These are phyloP conservation scores for Pseudotriccus pelzelni DNA, from an alignment of 2,797 vertebrate genomes.

Conservation along the genomic window DNA sequence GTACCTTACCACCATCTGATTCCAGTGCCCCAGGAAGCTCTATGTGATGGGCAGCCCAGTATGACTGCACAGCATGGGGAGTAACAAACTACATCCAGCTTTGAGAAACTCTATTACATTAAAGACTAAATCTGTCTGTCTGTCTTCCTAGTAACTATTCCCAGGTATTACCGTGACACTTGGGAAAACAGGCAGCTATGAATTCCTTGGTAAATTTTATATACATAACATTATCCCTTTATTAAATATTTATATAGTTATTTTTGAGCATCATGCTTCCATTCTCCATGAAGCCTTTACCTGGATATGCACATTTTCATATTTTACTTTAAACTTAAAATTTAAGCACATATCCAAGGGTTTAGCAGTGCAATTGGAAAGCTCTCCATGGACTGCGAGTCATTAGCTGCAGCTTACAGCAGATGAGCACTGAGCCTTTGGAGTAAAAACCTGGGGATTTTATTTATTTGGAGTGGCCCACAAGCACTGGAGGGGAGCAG, in stretches of 20 bases:
- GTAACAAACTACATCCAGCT: background rate
- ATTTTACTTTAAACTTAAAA: background rate
- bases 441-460: background rate
- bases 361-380: background rate
- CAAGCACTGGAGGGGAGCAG: fast-evolving
- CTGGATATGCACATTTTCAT: background rate
- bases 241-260: background rate
- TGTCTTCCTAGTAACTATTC: background rate
- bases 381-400: background rate
- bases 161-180: background rate
- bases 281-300: background rate
- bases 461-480: background rate
- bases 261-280: background rate
- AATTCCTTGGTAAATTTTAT: background rate
- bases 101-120: background rate
- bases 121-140: background rate
- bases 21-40: background rate
- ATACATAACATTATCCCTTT: background rate
- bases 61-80: background rate
- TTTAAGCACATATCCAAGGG: background rate
- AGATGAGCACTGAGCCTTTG: background rate
- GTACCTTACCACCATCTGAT: background rate
- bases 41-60: background rate
- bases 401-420: background rate
- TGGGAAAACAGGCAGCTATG: background rate